Percentiles rank a stretch among this genome's conserved stretches.
Conservation (phyloP, 53 echinoderm and acorn worm genomes). For the Arbacia lixula region DNA sequence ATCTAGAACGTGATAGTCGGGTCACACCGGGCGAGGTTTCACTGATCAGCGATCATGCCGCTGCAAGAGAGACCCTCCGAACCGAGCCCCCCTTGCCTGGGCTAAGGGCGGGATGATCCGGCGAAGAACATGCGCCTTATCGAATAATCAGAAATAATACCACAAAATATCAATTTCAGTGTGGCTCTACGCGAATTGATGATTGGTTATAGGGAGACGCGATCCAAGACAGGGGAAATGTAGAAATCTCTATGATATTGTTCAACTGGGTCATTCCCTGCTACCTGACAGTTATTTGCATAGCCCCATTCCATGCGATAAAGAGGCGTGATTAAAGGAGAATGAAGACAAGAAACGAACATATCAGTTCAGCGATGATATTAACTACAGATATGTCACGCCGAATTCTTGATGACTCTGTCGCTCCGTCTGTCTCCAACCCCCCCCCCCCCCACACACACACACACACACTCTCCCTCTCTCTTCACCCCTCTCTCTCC, state of each 20-base stretch:
- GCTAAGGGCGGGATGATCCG: slow-evolving; percentile 16
- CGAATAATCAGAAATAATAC: slow-evolving; percentile 53
- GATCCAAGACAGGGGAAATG: neutral
- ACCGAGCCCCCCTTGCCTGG: slow-evolving; percentile 14
- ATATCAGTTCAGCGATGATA: slow-evolving; percentile 17
- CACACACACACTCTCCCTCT: neutral
- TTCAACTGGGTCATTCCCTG: slow-evolving; percentile 47
- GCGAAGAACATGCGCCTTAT: slow-evolving; percentile 37
- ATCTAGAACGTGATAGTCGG: slow-evolving; percentile 49
- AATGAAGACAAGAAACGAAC: slow-evolving; percentile 17
- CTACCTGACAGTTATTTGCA: slow-evolving; percentile 39
- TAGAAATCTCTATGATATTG: slow-evolving; percentile 19
- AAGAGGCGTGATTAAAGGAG: slow-evolving; percentile 1
- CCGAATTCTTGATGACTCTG: neutral
- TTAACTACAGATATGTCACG: slow-evolving; percentile 13
- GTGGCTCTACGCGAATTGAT: slow-evolving; percentile 28
- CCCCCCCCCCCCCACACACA: neutral
- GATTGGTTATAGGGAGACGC: slow-evolving; percentile 25
- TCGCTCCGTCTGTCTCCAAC: neutral
- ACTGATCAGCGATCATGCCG: slow-evolving; percentile 43
- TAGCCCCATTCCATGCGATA: slow-evolving; percentile 55
- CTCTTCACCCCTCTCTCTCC: neutral
- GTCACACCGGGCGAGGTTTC: slow-evolving; percentile 28
- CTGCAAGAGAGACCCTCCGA: neutral
- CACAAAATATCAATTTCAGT: slow-evolving; percentile 51